phyloP scores from a whole-genome alignment of 2,888 invertebrate species.

The Pegoplata infirma region DNA sequence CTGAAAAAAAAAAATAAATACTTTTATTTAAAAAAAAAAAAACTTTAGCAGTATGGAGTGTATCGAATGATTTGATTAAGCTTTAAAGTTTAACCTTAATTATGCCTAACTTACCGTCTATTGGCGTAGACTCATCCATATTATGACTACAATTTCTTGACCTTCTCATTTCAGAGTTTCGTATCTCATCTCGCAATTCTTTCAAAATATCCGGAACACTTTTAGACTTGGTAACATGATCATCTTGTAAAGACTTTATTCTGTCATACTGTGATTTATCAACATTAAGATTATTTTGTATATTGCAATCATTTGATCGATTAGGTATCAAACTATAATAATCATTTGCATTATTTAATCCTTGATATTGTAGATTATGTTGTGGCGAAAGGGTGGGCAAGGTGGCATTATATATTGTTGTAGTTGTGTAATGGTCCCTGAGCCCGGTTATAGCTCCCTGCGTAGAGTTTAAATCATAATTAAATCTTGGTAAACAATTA shows the following conservation, averaged over 20 bases:
- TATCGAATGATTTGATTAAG: too few species aligned
- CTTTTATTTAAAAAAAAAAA: not conserved
- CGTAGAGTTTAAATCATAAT: conserved; percentile 27
- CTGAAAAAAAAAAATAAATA: not conserved
- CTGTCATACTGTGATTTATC: not conserved
- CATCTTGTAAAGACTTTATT: conserved; percentile 9
- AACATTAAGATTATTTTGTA: conserved; percentile 1
- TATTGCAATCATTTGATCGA: conserved; percentile 11
- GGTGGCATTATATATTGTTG: conserved; percentile 1
- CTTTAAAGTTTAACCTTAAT: too few species aligned
- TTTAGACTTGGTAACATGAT: conserved; percentile 77
- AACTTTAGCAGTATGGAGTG: not conserved
- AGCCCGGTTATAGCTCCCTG: conserved; percentile 20
- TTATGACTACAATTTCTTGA: conserved; percentile 80
- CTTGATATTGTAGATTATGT: conserved; percentile 7
- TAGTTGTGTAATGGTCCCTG: conserved; percentile 10
- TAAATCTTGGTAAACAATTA: conserved; percentile 41
- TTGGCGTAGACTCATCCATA: conserved; percentile 66
- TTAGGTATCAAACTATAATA: conserved; percentile 5
- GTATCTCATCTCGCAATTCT: conserved; percentile 84
- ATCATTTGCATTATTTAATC: not conserved
- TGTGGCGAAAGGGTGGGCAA: conserved; percentile 17
- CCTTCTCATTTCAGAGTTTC: conserved; percentile 79
- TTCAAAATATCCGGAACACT: conserved; percentile 88
- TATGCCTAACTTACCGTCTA: conserved; percentile 33